Evolutionary conservation across 1,140 invertebrate genomes (phyloP).

Genomic region (Leptoteleia sp.): DNA sequence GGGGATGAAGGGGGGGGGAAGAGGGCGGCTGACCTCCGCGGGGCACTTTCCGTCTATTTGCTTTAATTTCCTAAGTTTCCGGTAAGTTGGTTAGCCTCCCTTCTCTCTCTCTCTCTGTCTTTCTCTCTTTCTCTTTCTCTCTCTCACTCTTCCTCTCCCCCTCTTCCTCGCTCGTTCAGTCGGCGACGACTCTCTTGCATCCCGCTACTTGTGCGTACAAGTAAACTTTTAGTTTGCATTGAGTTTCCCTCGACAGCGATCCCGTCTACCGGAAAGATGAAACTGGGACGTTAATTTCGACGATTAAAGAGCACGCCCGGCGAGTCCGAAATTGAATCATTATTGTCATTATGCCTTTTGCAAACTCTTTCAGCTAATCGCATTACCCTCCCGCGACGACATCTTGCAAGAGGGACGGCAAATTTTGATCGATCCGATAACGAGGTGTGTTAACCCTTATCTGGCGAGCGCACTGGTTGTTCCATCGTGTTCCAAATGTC

Average conservation of each 20-base stretch:
- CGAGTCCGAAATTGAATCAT: slow-evolving; percentile 54
- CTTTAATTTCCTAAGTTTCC: slow-evolving; percentile 73
- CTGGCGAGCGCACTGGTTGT: too few species aligned
- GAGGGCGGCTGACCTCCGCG: slow-evolving; percentile 62
- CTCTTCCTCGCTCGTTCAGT: neutral
- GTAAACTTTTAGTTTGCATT: slow-evolving; percentile 64
- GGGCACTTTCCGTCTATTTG: slow-evolving; percentile 71
- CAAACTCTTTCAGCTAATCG: slow-evolving; percentile 31
- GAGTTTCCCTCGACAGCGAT: slow-evolving; percentile 57
- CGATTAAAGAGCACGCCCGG: slow-evolving; percentile 59
- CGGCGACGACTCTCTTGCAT: slow-evolving; percentile 32
- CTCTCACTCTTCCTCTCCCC: slow-evolving; percentile 8
- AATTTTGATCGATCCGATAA: slow-evolving; percentile 29
- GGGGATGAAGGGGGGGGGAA: neutral
- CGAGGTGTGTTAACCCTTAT: too few species aligned
- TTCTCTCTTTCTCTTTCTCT: neutral
- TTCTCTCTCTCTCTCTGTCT: slow-evolving; percentile 12
- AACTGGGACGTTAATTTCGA: slow-evolving; percentile 65
- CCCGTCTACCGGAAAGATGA: slow-evolving; percentile 55
- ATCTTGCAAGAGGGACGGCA: slow-evolving; percentile 48
- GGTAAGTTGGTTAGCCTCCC: slow-evolving; percentile 67
- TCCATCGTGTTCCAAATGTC: too few species aligned
- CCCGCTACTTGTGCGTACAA: slow-evolving; percentile 64
- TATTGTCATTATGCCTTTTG: slow-evolving; percentile 50
- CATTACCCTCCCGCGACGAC: slow-evolving; percentile 6